Percentiles rank a stretch among this genome's conserved stretches.
Evolutionary conservation across 2,888 invertebrate species (phyloP).

Genomic region (Congeria kusceri): DNA sequence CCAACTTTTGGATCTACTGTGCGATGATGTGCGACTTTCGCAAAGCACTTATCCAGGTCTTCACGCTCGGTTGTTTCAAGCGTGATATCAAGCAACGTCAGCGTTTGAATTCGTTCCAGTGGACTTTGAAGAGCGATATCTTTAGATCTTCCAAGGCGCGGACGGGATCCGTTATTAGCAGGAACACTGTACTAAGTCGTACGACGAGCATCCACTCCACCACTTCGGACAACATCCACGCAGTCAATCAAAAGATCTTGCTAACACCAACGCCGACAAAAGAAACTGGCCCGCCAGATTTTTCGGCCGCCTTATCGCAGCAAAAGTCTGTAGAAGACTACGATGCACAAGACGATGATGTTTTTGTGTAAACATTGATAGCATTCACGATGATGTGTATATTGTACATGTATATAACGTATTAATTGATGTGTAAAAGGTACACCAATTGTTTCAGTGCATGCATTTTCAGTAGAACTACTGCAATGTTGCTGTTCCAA

Average conservation of each 20-base stretch:
- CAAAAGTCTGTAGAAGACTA: neutral
- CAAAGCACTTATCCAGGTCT: constrained; percentile 4
- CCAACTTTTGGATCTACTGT: constrained; percentile 62
- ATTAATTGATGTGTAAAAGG: too few relatives aligned
- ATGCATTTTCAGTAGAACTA: too few relatives aligned
- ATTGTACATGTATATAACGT: neutral
- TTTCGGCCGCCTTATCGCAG: neutral
- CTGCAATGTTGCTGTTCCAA: too few relatives aligned
- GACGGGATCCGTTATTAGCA: constrained; percentile 45
- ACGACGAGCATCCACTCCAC: constrained; percentile 49
- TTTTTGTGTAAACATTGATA: neutral
- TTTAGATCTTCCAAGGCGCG: constrained; percentile 18
- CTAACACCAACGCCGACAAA: neutral
- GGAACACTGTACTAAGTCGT: constrained; percentile 45
- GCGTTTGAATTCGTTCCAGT: too few relatives aligned
- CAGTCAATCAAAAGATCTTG: constrained; percentile 19
- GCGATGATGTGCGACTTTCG: constrained; percentile 60
- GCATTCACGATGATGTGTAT: neutral
- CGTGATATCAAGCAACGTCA: constrained; percentile 3
- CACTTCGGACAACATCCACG: constrained; percentile 37
- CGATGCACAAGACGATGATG: neutral
- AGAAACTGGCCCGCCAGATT: neutral
- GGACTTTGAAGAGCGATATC: constrained; percentile 5
- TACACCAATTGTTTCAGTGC: too few relatives aligned
- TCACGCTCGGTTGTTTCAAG: constrained; percentile 32